These are phyloP conservation scores for Cathartes aura DNA, from an alignment of 2,113 vertebrate genomes.

Conservation along the genomic window DNA sequence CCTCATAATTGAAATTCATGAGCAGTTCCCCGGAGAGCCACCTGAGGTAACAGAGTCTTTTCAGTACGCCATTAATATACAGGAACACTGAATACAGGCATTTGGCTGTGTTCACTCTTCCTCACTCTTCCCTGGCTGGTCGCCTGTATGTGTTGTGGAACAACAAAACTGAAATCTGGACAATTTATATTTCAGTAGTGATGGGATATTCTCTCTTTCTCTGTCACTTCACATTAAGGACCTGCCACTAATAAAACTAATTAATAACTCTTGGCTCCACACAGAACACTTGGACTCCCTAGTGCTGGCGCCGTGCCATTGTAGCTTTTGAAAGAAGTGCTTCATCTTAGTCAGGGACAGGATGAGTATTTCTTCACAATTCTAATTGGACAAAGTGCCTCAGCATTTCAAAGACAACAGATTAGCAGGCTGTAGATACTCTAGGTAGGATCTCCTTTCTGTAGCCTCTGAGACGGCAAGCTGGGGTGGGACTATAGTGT, in stretches of 20 bases:
- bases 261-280: slow-evolving; percentile 90
- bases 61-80: slow-evolving; percentile 71
- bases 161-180: slow-evolving; percentile 75
- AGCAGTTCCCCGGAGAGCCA: slow-evolving; percentile 65
- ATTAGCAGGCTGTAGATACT: slow-evolving; percentile 73
- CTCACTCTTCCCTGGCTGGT: slow-evolving; percentile 69
- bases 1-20: slow-evolving; percentile 69
- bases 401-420: slow-evolving; percentile 80
- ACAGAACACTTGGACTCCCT: slow-evolving; percentile 81
- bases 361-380: slow-evolving; percentile 88
- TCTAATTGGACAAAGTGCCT: slow-evolving; percentile 96
- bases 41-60: slow-evolving; percentile 73
- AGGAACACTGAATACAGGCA: slow-evolving; percentile 66
- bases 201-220: slow-evolving; percentile 78
- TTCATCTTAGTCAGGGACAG: slow-evolving; percentile 92
- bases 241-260: slow-evolving; percentile 89
- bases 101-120: slow-evolving; percentile 63
- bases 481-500: not conserved
- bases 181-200: slow-evolving; percentile 79
- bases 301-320: slow-evolving; percentile 82
- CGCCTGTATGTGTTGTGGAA: slow-evolving; percentile 69
- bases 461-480: not conserved
- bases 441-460: slow-evolving; percentile 3
- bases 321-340: slow-evolving; percentile 87
- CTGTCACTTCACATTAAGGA: slow-evolving; percentile 87